A percentile compares a stretch with the other conserved stretches of the same genome.
Conservation (phyloP, 2,888 invertebrate genomes). For the Nephrotoma flavescens region DNA sequence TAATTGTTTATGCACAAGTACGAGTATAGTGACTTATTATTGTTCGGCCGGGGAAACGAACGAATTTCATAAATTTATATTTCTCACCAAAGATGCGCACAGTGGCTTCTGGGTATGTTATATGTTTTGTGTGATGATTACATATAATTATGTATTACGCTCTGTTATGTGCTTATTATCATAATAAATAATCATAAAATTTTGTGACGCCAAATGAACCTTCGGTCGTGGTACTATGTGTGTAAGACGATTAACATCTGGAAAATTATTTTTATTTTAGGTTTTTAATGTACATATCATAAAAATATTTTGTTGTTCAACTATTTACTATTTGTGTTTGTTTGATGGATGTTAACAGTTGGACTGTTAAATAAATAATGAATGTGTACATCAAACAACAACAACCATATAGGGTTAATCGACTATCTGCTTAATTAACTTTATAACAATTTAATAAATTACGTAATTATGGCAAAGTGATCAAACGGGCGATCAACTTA, state of each 20-base stretch:
- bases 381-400: background rate
- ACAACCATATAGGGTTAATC: background rate
- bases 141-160: background rate
- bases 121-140: background rate
- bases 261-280: background rate
- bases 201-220: background rate
- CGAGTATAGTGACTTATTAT: background rate
- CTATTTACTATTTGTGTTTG: background rate
- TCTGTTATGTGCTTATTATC: background rate
- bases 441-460: background rate
- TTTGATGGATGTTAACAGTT: background rate
- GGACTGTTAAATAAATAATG: background rate
- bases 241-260: background rate
- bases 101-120: background rate
- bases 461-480: background rate
- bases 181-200: background rate
- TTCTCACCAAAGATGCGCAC: background rate
- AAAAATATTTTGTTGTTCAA: background rate
- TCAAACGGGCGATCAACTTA: too few relatives aligned
- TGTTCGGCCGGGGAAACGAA: background rate
- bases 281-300: background rate
- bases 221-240: background rate
- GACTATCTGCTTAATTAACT: background rate
- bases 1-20: background rate
- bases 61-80: background rate